phyloP scores from a whole-genome alignment of 2,797 vertebrate species.

The Falco novaeseelandiae region DNA sequence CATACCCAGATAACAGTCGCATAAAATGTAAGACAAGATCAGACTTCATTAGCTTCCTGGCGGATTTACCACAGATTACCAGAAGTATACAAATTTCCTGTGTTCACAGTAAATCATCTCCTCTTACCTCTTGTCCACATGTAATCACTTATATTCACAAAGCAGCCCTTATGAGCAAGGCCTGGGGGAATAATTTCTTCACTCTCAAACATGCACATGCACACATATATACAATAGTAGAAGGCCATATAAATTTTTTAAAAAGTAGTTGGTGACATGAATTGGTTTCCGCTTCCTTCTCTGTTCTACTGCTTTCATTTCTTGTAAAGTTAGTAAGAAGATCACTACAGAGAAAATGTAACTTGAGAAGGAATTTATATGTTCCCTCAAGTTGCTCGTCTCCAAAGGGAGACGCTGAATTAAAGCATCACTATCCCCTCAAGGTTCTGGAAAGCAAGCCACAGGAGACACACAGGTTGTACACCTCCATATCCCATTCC shows the following conservation, averaged over 20 bases:
- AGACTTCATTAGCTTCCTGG: background rate
- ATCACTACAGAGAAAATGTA: background rate
- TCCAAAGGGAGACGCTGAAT: background rate
- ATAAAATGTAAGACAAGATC: background rate
- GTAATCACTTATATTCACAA: constrained; percentile 1
- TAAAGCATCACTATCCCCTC: background rate
- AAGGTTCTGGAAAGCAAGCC: background rate
- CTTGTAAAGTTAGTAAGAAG: background rate
- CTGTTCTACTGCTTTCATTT: background rate
- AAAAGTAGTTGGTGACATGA: background rate
- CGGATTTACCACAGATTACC: background rate
- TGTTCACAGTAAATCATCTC: background rate
- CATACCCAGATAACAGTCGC: background rate
- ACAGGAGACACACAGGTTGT: background rate
- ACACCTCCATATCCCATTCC: background rate
- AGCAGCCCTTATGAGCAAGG: background rate
- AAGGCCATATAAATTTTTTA: background rate
- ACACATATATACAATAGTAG: background rate
- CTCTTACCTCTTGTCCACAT: background rate
- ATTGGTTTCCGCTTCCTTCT: background rate
- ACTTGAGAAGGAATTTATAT: background rate
- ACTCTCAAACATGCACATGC: background rate
- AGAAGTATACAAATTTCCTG: constrained; percentile 16
- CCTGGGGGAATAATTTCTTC: background rate
- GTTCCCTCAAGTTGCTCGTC: background rate